Evolutionary conservation across 1,140 invertebrate species (phyloP), one percentile per base, ranked within the genome.

Genomic region (Calliphora vicina): DNA sequence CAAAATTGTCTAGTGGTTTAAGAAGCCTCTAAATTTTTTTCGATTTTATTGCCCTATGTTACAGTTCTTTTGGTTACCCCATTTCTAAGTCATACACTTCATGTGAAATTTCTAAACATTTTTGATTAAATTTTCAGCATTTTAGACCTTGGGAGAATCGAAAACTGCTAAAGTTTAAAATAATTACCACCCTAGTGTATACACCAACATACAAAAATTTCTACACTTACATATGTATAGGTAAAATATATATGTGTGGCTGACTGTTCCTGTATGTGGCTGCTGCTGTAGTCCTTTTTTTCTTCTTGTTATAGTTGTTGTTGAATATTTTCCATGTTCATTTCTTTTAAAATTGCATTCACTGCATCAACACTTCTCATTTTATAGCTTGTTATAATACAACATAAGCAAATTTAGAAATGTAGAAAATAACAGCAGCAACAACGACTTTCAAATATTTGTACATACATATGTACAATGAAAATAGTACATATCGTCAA

Each of bases 291-390:
- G 15, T 57, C 15, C 13, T 57, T 57, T 57, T 17, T 57, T 57
- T 15, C n/a, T n/a, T n/a, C n/a, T n/a, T n/a, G n/a, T n/a, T n/a
- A n/a, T 67, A 6, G 61, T 23, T 67, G 61, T 8, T 67, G 61
- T 23, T 23, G 61, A 9, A 23, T 67, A 23, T 23, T 23, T 67
- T 67, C 61, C 20, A 17, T 67, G 61, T 67, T 67, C 20, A 67
- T 67, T 67, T 20, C 61, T 67, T 67, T 61, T n/a, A 61, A 61
- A 61, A 61, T n/a, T 61, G 50, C 61, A 67, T 67, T 67, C 61
- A 67, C 61, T 67, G 61, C 61, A 67, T 67, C 61, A 67, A 67
- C 61, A 67, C 61, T 67, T 67, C 61, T 67, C 4, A 23, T 25
- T 67, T 67, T 67, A 67, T 67, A 25, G 61, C 61, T 23, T 67